Percentiles rank a stretch among this genome's conserved stretches.
These are phyloP conservation scores for Coelogynopora nodosa DNA, from an alignment of 2,888 invertebrate species.

Conservation along the genomic window DNA sequence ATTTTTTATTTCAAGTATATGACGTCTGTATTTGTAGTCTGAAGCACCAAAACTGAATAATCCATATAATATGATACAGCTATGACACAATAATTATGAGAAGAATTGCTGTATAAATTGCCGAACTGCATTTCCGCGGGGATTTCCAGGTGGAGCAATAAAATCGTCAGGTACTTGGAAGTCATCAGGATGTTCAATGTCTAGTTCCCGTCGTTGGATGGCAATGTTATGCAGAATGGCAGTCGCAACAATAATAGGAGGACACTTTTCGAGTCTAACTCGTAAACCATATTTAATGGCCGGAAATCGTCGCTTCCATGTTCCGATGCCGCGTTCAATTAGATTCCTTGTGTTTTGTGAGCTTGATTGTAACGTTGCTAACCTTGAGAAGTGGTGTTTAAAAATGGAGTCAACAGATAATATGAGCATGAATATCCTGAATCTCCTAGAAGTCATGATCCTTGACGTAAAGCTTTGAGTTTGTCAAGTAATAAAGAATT, in stretches of 20 bases:
- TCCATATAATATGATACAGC: too few relatives aligned
- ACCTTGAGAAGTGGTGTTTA: not conserved
- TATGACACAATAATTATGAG: too few relatives aligned
- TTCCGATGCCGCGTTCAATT: not conserved
- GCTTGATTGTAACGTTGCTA: not conserved
- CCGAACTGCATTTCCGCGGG: not conserved
- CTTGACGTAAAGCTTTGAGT: not conserved
- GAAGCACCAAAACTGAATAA: too few relatives aligned
- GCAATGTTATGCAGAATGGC: not conserved
- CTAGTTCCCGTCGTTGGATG: not conserved
- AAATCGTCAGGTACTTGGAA: not conserved
- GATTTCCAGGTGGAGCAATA: not conserved
- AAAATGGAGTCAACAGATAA: not conserved
- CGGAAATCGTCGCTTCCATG: not conserved
- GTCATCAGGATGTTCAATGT: not conserved
- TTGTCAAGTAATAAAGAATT: not conserved
- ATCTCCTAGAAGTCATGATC: not conserved
- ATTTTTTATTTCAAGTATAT: too few relatives aligned
- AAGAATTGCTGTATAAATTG: too few relatives aligned
- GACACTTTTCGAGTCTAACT: not conserved
- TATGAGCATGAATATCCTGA: not conserved
- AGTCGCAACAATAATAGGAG: too few relatives aligned
- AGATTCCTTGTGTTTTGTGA: not conserved
- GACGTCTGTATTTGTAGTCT: too few relatives aligned
- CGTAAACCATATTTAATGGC: not conserved